phyloP scores from a whole-genome alignment of 2,888 invertebrate genomes.

The Fissipunctia ypsillon region DNA sequence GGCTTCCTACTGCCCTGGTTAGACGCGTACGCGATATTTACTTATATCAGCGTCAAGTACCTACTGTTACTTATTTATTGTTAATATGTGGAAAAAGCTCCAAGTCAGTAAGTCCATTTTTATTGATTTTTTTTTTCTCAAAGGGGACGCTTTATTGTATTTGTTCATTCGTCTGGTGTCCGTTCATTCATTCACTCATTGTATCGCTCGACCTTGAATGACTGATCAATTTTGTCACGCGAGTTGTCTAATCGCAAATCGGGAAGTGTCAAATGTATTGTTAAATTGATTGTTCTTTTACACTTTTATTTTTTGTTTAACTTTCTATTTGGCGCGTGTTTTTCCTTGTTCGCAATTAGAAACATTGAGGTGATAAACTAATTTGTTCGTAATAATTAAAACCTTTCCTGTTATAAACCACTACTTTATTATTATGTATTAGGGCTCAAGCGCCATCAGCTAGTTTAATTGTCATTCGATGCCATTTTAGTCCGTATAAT shows the following conservation, averaged over 20 bases:
- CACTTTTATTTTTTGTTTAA: slow-evolving; percentile 37
- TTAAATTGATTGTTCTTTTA: slow-evolving; percentile 31
- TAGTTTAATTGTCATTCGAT: slow-evolving; percentile 24
- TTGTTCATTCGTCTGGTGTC: slow-evolving; percentile 39
- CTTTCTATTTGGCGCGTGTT: slow-evolving; percentile 39
- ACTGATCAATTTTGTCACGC: slow-evolving; percentile 42
- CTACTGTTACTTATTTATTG: slow-evolving; percentile 27
- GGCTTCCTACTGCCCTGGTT: slow-evolving; percentile 72
- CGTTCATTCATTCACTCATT: slow-evolving; percentile 49
- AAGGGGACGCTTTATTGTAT: slow-evolving; percentile 40
- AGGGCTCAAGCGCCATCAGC: slow-evolving; percentile 24
- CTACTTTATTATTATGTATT: slow-evolving; percentile 13
- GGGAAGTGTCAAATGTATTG: slow-evolving; percentile 45
- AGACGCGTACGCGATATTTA: slow-evolving; percentile 66
- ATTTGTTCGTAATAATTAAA: slow-evolving; percentile 30
- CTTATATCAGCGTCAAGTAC: slow-evolving; percentile 41
- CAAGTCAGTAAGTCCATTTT: slow-evolving; percentile 75
- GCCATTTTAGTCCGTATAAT: background rate
- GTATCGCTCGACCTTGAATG: slow-evolving; percentile 52
- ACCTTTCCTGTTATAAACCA: slow-evolving; percentile 34
- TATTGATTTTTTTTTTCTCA: slow-evolving; percentile 42
- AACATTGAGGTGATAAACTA: slow-evolving; percentile 16
- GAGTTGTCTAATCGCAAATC: slow-evolving; percentile 50
- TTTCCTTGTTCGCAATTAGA: slow-evolving; percentile 27
- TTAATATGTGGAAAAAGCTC: slow-evolving; percentile 75